Evolutionary conservation across 2,888 invertebrate genomes (phyloP).

Genomic region (Campopleginae sp.): DNA sequence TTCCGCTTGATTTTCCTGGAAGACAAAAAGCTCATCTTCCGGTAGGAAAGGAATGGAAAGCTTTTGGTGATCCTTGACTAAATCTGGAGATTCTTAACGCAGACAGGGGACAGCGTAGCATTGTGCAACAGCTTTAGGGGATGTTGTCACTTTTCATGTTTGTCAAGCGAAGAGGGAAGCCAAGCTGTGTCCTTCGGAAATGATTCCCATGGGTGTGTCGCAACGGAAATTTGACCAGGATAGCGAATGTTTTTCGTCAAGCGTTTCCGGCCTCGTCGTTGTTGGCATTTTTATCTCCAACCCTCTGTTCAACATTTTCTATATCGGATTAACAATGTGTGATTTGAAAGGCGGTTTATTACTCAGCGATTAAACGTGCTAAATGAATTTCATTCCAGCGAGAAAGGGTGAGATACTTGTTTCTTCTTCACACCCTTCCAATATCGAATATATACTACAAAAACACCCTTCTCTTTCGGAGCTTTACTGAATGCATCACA

Average conservation of each 20-base stretch:
- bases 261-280: slow-evolving; percentile 19
- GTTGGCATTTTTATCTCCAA: slow-evolving; percentile 1
- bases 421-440: slow-evolving; percentile 41
- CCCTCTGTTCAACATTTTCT: slow-evolving; percentile 1
- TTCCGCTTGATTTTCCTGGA: slow-evolving; percentile 50
- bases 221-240: not conserved
- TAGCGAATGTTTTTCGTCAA: not conserved
- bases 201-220: slow-evolving; percentile 33
- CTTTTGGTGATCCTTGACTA: slow-evolving; percentile 60
- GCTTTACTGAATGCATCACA: slow-evolving; percentile 35
- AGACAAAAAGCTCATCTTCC: slow-evolving; percentile 24
- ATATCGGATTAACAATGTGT: slow-evolving; percentile 39
- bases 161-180: slow-evolving; percentile 1
- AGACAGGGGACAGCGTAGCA: slow-evolving; percentile 3
- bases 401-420: slow-evolving; percentile 28
- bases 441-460: slow-evolving; percentile 23
- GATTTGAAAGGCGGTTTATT: slow-evolving; percentile 49
- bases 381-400: slow-evolving; percentile 54
- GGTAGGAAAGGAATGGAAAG: slow-evolving; percentile 3
- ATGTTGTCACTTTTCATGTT: slow-evolving; percentile 24
- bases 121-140: slow-evolving; percentile 46
- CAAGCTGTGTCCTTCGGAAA: slow-evolving; percentile 5
- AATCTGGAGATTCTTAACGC: slow-evolving; percentile 56
- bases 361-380: slow-evolving; percentile 50
- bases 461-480: slow-evolving; percentile 63